phyloP scores from a whole-genome alignment of 2,888 invertebrate species.

The Diaprepes abbreviatus region DNA sequence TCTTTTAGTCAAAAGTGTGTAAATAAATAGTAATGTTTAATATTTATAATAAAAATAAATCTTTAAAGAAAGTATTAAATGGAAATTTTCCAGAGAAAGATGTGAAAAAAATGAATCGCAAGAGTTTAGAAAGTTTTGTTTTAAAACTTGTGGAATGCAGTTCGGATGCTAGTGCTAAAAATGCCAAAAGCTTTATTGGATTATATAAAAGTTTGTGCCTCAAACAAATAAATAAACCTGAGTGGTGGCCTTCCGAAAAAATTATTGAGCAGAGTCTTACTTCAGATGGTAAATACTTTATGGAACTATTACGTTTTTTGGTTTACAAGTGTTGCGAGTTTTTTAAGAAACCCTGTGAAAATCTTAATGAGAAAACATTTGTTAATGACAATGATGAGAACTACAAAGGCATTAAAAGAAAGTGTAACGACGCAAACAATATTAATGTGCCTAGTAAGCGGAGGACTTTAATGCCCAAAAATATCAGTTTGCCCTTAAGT shows the following conservation, averaged over 20 bases:
- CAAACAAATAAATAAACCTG: slow-evolving; percentile 39
- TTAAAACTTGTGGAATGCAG: slow-evolving; percentile 36
- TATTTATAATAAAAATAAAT: background rate
- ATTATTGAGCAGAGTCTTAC: slow-evolving; percentile 30
- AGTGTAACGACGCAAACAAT: background rate
- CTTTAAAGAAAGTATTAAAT: slow-evolving; percentile 22
- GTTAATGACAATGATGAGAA: slow-evolving; percentile 25
- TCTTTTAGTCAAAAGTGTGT: too few relatives aligned
- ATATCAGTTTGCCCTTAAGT: background rate
- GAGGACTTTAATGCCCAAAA: slow-evolving; percentile 27
- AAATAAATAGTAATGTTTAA: slow-evolving; percentile 22
- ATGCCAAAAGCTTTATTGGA: slow-evolving; percentile 26
- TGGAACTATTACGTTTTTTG: slow-evolving; percentile 33
- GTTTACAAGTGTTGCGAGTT: slow-evolving; percentile 44
- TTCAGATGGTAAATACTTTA: slow-evolving; percentile 33
- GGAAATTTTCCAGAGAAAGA: slow-evolving; percentile 37
- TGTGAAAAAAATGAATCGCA: slow-evolving; percentile 40
- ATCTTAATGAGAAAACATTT: slow-evolving; percentile 23
- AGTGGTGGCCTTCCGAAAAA: slow-evolving; percentile 46
- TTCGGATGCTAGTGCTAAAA: slow-evolving; percentile 16
- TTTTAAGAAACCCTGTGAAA: slow-evolving; percentile 39
- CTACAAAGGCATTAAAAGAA: slow-evolving; percentile 10
- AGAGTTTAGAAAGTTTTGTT: slow-evolving; percentile 38
- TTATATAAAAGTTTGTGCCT: slow-evolving; percentile 32
- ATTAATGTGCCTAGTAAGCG: slow-evolving; percentile 25